Evolutionary conservation across 2,113 vertebrate genomes (phyloP), one percentile per base, ranked within the genome.

Genomic region (Scophthalmus maximus): DNA sequence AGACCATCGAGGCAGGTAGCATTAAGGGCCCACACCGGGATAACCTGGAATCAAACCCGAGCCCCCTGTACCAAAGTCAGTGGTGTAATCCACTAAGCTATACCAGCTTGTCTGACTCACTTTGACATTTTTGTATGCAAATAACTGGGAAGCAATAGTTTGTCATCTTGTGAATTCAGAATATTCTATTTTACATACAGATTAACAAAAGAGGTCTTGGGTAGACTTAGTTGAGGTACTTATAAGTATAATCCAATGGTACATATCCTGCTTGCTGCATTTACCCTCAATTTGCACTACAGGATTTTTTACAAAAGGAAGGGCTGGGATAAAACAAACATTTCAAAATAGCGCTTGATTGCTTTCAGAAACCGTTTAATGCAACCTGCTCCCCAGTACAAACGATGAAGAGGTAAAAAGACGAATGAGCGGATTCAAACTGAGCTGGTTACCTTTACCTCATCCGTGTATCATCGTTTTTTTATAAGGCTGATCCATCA

Each of bases 271-370:
- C 27, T 63, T 30, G 29, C 32, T 72, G 50, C 12, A 38, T 66
- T 55, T 18, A 18, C 12, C 20, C 12, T 14, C 26, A 3, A 32
- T 77, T 66, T 58, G 68, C 53, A 72, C 42, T 17, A 26, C 26
- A 36, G 34, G 30, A 51, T 17, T 73, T 61, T 59, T 64, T 46
- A 67, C 34, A 78, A 79, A 62, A 62, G 60, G 59, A 68, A 47
- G 58, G 49, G 67, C 66, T 80, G 15, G 50, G 79, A 79, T 77
- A 83, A 82, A 87, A 78, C 79, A 70, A 76, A 81, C 72, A 86
- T 71, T 63, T 73, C 63, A 69, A 62, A 60, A 73, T 38, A 0
- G 51, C n/a, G 25, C 46, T 53, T 73, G 70, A 86, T 82, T 86
- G 76, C 61, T 77, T 68, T 61, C 51, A 42, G 25, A 46, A 67